Base-by-base conservation (phyloP, 2,113 vertebrate genomes). In the Actenoides hombroni region DNA sequence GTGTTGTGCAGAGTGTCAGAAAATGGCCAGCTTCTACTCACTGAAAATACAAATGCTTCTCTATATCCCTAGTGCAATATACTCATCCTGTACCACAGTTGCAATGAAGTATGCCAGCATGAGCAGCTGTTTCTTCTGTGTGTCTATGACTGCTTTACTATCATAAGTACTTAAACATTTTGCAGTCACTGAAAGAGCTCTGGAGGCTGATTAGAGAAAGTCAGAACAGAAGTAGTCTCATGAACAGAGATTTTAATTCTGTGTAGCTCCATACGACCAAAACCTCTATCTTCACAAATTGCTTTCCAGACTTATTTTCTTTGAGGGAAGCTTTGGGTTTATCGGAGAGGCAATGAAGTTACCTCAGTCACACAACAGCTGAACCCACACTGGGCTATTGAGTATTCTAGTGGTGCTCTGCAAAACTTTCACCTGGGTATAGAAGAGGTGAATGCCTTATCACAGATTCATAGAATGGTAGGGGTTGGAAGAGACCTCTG, bases 231-330 rank as follows among this genome's bases (percentile, higher is more conserved):
- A 39, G 3, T 5, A 33, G 9, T 28, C 20, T 65, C 42, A 31
- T 12, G 40, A 37, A 35, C 1, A 10, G 35, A 20, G 31, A n/a
- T 44, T 86, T 70, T 42, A 65, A 42, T 56, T 51, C 7, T 35
- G 0, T 37, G 56, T 75, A 77, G 3, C 40, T 74, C 24, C 9
- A 1, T 18, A 11, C 17, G 48, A 59, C 16, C 40, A 35, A 71
- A 8, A 25, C 1, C 0, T 2, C 0, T 9, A 10, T 21, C 2
- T 18, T 42, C 33, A 51, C 23, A 56, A 44, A 5, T 7, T 12
- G 15, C 69, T 84, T 81, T 56, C 8, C 8, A 67, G 17, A 19
- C 2, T 40, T 11, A 0, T 37, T 56, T 64, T 86, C 13, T 68
- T 61, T 60, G 28, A 49, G 67, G 48, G 33, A 31, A 86, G 15